A percentile compares a stretch with the other conserved stretches of the same genome.
Conservation (phyloP, 2,113 vertebrate species). For the Limanda limanda region DNA sequence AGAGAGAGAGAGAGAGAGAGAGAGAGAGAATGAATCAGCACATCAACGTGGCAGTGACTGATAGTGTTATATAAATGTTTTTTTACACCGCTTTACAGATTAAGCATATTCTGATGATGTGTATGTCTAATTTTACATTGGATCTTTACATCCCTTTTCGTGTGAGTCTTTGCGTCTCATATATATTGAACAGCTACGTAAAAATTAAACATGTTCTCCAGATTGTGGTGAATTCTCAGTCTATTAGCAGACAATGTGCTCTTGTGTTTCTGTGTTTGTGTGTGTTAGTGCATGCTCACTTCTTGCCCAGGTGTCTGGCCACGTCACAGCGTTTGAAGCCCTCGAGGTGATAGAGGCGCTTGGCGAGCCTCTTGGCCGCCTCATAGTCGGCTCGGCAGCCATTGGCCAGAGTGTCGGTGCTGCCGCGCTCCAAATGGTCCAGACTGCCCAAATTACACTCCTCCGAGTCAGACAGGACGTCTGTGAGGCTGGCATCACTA, state of each 20-base stretch:
- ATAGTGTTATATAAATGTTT: conserved; percentile 25
- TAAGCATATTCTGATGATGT: not conserved
- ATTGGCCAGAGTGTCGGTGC: conserved; percentile 91
- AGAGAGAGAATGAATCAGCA: not conserved
- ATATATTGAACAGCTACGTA: not conserved
- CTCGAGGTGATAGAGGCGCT: conserved; percentile 93
- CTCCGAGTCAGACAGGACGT: conserved; percentile 90
- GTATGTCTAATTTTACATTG: not conserved
- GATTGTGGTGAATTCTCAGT: conserved; percentile 9
- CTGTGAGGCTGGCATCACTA: conserved; percentile 92
- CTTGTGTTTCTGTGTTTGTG: not conserved
- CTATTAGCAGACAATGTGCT: not conserved
- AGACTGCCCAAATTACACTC: conserved; percentile 92
- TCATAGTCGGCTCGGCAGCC: conserved; percentile 91
- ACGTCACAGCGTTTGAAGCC: conserved; percentile 97
- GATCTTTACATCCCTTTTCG: not conserved
- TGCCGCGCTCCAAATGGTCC: conserved; percentile 88
- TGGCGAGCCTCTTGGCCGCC: conserved; percentile 92
- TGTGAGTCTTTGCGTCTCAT: conserved; percentile 2
- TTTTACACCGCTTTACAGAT: not conserved
- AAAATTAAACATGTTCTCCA: conserved; percentile 7
- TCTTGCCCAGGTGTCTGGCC: conserved; percentile 95
- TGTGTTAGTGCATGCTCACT: conserved; percentile 80
- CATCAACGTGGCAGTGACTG: conserved; percentile 7
- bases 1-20: no score